Evolutionary conservation across 2,888 invertebrate genomes (phyloP), one percentile per base, ranked within the genome.

Genomic region (Catocala nupta): DNA sequence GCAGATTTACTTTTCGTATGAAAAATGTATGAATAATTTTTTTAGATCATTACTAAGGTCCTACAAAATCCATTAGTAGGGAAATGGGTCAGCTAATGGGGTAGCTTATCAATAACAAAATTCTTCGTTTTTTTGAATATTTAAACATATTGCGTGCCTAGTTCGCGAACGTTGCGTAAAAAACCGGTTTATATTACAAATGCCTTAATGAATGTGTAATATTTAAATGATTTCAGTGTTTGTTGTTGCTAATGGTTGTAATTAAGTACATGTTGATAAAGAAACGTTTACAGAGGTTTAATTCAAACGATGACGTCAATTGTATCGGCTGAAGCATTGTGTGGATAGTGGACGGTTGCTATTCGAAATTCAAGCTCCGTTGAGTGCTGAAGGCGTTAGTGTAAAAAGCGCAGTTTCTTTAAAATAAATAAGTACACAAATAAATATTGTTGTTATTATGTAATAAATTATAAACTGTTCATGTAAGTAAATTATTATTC

Each of bases 61-160:
- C n/a, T 42, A 63, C n/a, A 52, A 68, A 69, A 64, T 63, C 59
- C 70, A 72, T 75, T 75, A 66, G 50, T 61, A 43, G 54, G 68
- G 63, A 75, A 78, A 66, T 75, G 68, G 74, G 75, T 73, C 69
- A 73, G 62, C 63, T 68, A 75, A 75, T 70, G 47, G 59, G 58
- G 61, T 65, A 39, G 36, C 67, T 69, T 75, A 77, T 76, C 71
- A 80, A 81, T 84, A 80, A 81, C 71, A 77, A 81, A 81, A 83
- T 75, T 69, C 68, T 65, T 71, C 79, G 82, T 81, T 82, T 81
- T 81, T 77, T 81, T 81, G 78, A 82, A 82, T 84, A 86, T 86
- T 82, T 79, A 81, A 81, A 81, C 77, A 75, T 73, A 78, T 83
- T 83, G 87, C 88, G 87, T 87, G 86, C 55, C 42, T 50, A 52